phyloP scores from a whole-genome alignment of 1,140 invertebrate species.

The Antheraea pernyi region DNA sequence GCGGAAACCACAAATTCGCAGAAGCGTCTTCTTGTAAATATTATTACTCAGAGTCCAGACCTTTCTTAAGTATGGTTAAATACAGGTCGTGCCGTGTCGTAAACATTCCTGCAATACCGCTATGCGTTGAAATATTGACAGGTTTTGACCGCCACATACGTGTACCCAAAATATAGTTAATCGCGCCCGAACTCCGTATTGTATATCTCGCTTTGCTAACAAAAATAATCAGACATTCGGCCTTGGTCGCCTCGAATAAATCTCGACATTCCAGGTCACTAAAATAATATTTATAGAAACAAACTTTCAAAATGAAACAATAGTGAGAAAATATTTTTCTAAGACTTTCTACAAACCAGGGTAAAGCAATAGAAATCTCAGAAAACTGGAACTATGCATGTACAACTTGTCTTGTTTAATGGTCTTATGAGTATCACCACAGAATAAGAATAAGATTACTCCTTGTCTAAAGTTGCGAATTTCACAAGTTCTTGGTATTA shows the following conservation, averaged over 20 bases:
- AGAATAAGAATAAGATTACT: background rate
- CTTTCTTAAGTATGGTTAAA: constrained; percentile 26
- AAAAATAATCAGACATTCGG: background rate
- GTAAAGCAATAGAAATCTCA: constrained; percentile 28
- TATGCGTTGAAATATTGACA: constrained; percentile 34
- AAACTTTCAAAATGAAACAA: constrained; percentile 8
- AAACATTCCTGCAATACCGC: constrained; percentile 30
- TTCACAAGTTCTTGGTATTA: too few species aligned
- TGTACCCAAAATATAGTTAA: background rate
- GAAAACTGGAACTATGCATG: constrained; percentile 22
- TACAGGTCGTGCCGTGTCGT: constrained; percentile 25
- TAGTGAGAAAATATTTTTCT: constrained; percentile 9
- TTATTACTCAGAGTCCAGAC: constrained; percentile 33
- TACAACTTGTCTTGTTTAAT: constrained; percentile 1
- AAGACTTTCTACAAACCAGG: constrained; percentile 21
- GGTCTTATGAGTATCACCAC: background rate
- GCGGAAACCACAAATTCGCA: constrained; percentile 58
- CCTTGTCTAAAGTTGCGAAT: background rate
- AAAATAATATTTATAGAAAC: constrained; percentile 1
- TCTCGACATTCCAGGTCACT: background rate
- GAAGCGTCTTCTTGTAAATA: constrained; percentile 50
- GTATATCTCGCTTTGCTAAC: background rate
- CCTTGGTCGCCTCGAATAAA: background rate
- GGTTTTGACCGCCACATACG: constrained; percentile 20
- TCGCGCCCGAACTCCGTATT: background rate